Percentiles rank a stretch among this genome's conserved stretches.
Conservation (phyloP, 1,140 invertebrate species). For the Sitobion miscanthi region DNA sequence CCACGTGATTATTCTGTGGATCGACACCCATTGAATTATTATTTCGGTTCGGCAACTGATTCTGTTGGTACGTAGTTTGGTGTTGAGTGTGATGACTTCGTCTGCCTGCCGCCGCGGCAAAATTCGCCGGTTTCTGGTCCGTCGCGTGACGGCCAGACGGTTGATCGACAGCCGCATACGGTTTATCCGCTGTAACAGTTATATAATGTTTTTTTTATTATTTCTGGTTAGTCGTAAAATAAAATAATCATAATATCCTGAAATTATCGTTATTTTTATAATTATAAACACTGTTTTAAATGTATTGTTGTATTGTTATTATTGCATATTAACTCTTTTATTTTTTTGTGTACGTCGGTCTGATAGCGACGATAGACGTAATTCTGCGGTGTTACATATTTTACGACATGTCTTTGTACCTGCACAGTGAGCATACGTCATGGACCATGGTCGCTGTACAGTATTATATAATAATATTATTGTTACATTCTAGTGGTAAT, state of each 20-base stretch:
- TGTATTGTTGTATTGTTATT: background rate
- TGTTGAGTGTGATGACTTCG: conserved; percentile 17
- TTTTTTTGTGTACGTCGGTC: no score
- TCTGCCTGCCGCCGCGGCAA: conserved; percentile 24
- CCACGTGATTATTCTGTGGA: background rate
- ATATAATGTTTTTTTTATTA: background rate
- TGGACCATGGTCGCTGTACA: no score
- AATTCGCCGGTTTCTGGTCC: conserved; percentile 33
- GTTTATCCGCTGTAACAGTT: conserved; percentile 43
- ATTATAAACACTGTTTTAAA: background rate
- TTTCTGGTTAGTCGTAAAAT: background rate
- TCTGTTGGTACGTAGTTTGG: background rate
- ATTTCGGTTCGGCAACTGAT: background rate
- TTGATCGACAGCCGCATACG: background rate
- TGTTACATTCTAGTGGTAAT: no score
- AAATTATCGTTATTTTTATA: background rate
- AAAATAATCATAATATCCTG: background rate
- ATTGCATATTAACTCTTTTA: background rate
- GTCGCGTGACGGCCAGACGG: background rate
- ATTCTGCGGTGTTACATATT: no score
- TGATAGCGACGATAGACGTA: no score
- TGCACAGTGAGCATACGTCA: no score
- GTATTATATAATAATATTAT: no score
- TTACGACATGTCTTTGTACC: no score
- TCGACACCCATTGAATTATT: background rate